A percentile compares a stretch with the other conserved stretches of the same genome.
Conservation (phyloP, 1,140 invertebrate genomes). For the Chrysomallon squamiferum region DNA sequence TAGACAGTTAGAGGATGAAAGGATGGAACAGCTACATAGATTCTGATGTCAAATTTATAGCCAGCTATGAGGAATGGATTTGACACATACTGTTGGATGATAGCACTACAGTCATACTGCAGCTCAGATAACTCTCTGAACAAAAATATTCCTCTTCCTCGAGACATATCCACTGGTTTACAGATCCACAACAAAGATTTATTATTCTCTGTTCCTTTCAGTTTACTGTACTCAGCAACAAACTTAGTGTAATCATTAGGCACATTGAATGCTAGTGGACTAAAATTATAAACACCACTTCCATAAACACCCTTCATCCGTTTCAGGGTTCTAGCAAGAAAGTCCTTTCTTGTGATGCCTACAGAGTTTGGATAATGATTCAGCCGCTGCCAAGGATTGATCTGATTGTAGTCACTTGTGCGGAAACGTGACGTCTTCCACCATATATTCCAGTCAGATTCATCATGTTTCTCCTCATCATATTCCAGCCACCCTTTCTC, state of each 20-base stretch:
- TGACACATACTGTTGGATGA: conserved; percentile 80
- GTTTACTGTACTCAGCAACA: conserved; percentile 75
- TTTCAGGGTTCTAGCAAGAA: conserved; percentile 77
- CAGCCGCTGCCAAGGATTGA: conserved; percentile 79
- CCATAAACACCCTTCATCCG: conserved; percentile 84
- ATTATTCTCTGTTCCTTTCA: conserved; percentile 26
- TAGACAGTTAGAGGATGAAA: conserved; percentile 61
- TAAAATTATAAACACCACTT: conserved; percentile 78
- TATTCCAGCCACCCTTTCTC: conserved; percentile 85
- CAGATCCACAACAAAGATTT: conserved; percentile 74
- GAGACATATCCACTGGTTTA: conserved; percentile 84
- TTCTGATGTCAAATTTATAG: conserved; percentile 66
- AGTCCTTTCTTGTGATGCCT: conserved; percentile 82
- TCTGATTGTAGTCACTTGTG: conserved; percentile 71
- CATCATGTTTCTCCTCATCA: conserved; percentile 67
- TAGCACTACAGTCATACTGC: conserved; percentile 55
- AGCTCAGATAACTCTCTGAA: conserved; percentile 70
- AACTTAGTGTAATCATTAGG: conserved; percentile 85
- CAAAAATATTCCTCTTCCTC: conserved; percentile 82
- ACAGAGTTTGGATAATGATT: conserved; percentile 85
- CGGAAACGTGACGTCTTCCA: conserved; percentile 79
- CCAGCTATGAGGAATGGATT: conserved; percentile 69
- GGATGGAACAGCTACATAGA: conserved; percentile 65
- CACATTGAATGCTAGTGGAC: conserved; percentile 81
- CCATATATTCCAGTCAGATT: conserved; percentile 83